Evolutionary conservation across 2,888 invertebrate genomes (phyloP).

Genomic region (Neocrepidodera transversa): DNA sequence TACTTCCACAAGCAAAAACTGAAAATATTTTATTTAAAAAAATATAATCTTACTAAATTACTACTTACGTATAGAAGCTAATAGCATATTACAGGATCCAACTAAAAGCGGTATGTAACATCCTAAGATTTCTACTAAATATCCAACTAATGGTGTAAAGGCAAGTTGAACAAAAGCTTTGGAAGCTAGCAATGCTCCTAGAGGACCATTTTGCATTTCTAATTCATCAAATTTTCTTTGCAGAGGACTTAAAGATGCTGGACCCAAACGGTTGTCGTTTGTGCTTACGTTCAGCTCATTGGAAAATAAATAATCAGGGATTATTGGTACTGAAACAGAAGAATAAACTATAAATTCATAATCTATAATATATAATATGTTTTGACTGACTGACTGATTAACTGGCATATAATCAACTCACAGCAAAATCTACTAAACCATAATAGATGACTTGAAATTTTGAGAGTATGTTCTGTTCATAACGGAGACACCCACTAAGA

Average conservation of each 20-base stretch:
- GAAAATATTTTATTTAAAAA: constrained; percentile 35
- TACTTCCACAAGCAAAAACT: constrained; percentile 81
- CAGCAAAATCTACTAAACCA: too few relatives aligned
- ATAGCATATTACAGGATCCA: constrained; percentile 72
- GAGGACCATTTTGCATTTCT: constrained; percentile 70
- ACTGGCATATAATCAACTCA: too few relatives aligned
- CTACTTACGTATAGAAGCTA: constrained; percentile 75
- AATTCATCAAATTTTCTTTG: constrained; percentile 58
- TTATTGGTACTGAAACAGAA: constrained; percentile 75
- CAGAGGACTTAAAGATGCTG: constrained; percentile 56
- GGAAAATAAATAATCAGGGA: constrained; percentile 76
- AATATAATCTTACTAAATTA: too few relatives aligned
- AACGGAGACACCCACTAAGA: too few relatives aligned
- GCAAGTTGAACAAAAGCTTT: constrained; percentile 82
- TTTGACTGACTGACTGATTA: too few relatives aligned
- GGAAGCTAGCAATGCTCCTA: constrained; percentile 74
- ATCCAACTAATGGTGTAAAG: constrained; percentile 78
- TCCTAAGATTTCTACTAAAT: constrained; percentile 70
- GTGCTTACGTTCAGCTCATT: constrained; percentile 58
- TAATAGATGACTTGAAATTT: too few relatives aligned
- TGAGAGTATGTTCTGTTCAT: too few relatives aligned
- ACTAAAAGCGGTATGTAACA: constrained; percentile 72
- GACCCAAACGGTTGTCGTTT: constrained; percentile 39
- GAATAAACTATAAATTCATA: not conserved
- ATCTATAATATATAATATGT: not conserved